Base-by-base conservation (phyloP, 2,797 vertebrate genomes). In the Gambelia wislizenii region DNA sequence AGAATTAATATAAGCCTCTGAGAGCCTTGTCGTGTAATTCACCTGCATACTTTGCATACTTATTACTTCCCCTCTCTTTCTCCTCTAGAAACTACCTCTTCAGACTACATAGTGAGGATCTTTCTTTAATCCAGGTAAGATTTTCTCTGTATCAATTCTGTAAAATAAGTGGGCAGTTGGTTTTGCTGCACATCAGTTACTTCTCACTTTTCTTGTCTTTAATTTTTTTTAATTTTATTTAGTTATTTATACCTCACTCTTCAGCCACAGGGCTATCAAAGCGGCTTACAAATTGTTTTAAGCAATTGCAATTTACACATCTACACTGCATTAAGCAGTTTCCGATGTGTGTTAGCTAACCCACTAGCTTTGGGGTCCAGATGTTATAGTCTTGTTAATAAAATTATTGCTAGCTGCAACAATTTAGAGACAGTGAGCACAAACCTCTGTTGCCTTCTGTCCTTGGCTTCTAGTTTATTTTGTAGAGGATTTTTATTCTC, bases 81-180 rank as follows among this genome's bases (percentile, higher is more conserved):
- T 92, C 89, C 91, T 90, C 79, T 96, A 99, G 98, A 97, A 99
- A 99, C 97, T 98, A 98, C 95, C 98, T 99, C 97, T 99, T 99
- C 98, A 98, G 98, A 94, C 96, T 99, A 88, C 98, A 96, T 94
- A 98, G 98, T 89, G 98, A 99, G 91, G 98, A 99, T 96, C 97
- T 99, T 93, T 98, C 98, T 94, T 97, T 99, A 91, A 99, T 99
- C 96, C 99, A 99, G 98, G 99, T 99, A 97, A 94, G 87, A 3
- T 33, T 98, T 96, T 93, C 94, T 87, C 18, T 84, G 87, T 92
- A 76, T 94, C 33, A 90, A 93, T 87, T 47, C 25, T 44, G n/a
- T 59, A 59, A 85, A 81, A 20, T 67, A 89, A 92, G 33, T 70
- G 72, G 88, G 74, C 56, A 27, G 5, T 89, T 89, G 49, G 89